Evolutionary conservation across 2,888 invertebrate genomes (phyloP), one percentile per base, ranked within the genome.

Genomic region (Pemphredon lugubris): DNA sequence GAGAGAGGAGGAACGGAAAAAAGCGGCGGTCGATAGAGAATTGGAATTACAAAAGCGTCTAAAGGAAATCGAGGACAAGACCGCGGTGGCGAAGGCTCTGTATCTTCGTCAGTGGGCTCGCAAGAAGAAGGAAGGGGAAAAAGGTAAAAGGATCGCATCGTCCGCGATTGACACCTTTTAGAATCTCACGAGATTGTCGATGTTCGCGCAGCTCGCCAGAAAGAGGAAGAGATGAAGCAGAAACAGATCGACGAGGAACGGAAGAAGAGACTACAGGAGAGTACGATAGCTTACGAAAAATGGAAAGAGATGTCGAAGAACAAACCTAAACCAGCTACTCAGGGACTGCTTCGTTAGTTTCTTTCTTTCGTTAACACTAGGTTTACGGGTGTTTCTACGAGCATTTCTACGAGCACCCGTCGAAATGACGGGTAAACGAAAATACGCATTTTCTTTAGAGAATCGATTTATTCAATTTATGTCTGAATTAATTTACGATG

Each of bases 251-350:
- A 92, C 23, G 92, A 93, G 2, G 92, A 92, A 34, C 91, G 81
- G 20, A 75, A 92, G 77, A 90, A 90, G 16, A 90, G 92, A 26
- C 87, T 92, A 0, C 89, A 91, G 34, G 90, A 91, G 54, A 93
- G 92, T 65, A 90, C 91, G 74, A 91, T 90, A 44, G 94, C 94
- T 0, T 94, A 93, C 81, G 90, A 92, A 32, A 91, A 92, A 75
- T 94, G 94, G 94, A 87, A 92, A 67, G 91, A 92, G 60, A 92
- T 90, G 39, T 92, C 94, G 73, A 93, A 92, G 89, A 91, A 92
- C 76, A 92, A 92, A 75, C 93, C 93, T 0, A 91, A 92, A 79
- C 94, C 94, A 0, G 92, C 93, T 91, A 66, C 91, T 90, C 77
- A 94, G 92, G 89, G 92, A 91, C 85, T 94, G 92, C 54, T 92